Base-by-base conservation (phyloP, 2,888 invertebrate species). In the Oligia strigilis region DNA sequence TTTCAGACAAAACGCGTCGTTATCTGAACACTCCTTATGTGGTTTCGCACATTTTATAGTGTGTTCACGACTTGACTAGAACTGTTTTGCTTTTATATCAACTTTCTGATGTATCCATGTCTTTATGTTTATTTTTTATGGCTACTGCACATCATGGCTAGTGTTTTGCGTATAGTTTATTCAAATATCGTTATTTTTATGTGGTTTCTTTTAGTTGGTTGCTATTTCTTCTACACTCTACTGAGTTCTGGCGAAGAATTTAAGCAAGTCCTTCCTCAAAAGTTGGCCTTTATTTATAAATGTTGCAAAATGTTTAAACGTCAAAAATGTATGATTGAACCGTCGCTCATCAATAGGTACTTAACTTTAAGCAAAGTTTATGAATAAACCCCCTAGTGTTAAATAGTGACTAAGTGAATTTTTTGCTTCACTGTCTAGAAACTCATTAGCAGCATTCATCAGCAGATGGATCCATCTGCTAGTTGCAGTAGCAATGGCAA, bases 1-100 rank as follows among this genome's bases (percentile, higher is more conserved):
- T 82, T 82, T 75, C 83, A 49, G 62, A 62, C 43, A 58, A 75
- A 72, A 62, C 77, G 40, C 64, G 60, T 70, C 73, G 64, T 84
- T 84, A 84, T 86, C 78, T 71, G 62, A 36, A 58, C n/a, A 29
- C 83, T 73, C 73, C 86, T 49, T 78, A 76, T 78, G 64, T 75
- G 40, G 78, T 71, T 82, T 82, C 75, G 75, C 75, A 76, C 70
- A 83, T 83, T 84, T 83, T 74, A 78, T 72, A 43, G 40, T 64
- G 40, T 71, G 73, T 74, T 78, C 83, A 86, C 86, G 83, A 84
- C 66, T 73, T 71, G 6, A n/a, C 36, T 29, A 19, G n/a, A 72
- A 66, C 23, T 58, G 55, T 77, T 82, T 77, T 82, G 72, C 60
- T 86, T 78, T 78, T 75, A n/a, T 72, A 73, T 76, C 23, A 40